These are phyloP conservation scores for Armadillidium nasatum DNA, from an alignment of 1,140 invertebrate species.

Conservation along the genomic window DNA sequence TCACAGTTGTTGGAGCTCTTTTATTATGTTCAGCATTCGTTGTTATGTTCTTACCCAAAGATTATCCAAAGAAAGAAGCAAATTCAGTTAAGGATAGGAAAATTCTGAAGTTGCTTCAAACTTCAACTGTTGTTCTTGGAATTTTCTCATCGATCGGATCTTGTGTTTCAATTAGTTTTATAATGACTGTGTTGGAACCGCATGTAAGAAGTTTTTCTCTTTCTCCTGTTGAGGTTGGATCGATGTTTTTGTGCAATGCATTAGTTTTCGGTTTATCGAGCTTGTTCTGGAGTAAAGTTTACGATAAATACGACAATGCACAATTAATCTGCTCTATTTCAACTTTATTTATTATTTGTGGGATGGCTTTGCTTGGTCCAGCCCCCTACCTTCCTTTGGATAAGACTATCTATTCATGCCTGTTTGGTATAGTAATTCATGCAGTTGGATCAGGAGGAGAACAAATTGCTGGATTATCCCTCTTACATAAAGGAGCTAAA, in stretches of 20 bases:
- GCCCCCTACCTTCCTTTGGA: too few relatives aligned
- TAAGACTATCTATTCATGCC: too few relatives aligned
- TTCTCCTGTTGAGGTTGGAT: slow-evolving; percentile 67
- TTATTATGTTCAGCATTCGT: slow-evolving; percentile 43
- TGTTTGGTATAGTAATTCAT: too few relatives aligned
- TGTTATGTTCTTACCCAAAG: slow-evolving; percentile 46
- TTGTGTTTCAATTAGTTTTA: slow-evolving; percentile 74
- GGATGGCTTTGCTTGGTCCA: slow-evolving; percentile 69
- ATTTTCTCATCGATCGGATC: slow-evolving; percentile 69
- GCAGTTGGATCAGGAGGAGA: too few relatives aligned
- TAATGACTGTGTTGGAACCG: slow-evolving; percentile 74
- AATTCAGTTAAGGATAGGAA: slow-evolving; percentile 58
- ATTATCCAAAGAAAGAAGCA: too few relatives aligned
- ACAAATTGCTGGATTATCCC: too few relatives aligned
- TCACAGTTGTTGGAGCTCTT: slow-evolving; percentile 46
- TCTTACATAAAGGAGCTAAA: too few relatives aligned
- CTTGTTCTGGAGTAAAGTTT: slow-evolving; percentile 73
- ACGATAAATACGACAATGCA: slow-evolving; percentile 62
- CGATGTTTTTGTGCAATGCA: slow-evolving; percentile 85
- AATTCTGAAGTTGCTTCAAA: slow-evolving; percentile 45
- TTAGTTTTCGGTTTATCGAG: slow-evolving; percentile 75
- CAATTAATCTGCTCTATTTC: slow-evolving; percentile 66
- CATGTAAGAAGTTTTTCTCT: slow-evolving; percentile 69
- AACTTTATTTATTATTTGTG: slow-evolving; percentile 60
- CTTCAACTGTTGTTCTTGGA: slow-evolving; percentile 54